Conservation (phyloP, 2,888 invertebrate species). For the Apodemia duryi region DNA sequence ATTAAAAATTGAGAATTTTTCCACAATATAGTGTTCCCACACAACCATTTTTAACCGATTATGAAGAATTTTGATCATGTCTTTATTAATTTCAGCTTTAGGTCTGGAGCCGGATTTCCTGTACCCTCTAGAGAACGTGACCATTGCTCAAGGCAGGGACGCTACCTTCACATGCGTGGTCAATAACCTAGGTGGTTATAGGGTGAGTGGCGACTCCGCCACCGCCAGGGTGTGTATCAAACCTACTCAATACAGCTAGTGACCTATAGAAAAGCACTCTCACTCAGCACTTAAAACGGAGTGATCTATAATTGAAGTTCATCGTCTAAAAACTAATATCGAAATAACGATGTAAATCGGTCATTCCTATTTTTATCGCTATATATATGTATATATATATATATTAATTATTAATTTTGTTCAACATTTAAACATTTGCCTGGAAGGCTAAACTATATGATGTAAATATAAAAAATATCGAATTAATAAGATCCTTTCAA, state of each 20-base stretch:
- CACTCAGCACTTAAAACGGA: constrained; percentile 52
- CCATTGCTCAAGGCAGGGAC: constrained; percentile 89
- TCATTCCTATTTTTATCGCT: not conserved
- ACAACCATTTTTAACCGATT: not conserved
- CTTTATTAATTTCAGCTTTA: constrained; percentile 78
- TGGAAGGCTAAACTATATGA: too few relatives aligned
- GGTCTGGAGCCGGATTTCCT: constrained; percentile 90
- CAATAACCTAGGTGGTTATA: constrained; percentile 90
- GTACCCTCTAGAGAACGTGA: constrained; percentile 89
- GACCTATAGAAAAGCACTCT: constrained; percentile 66
- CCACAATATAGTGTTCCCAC: too few relatives aligned
- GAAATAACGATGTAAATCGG: not conserved
- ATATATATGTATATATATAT: too few relatives aligned
- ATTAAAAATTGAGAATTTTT: too few relatives aligned
- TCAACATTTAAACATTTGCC: too few relatives aligned
- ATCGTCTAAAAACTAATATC: not conserved
- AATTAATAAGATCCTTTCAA: too few relatives aligned
- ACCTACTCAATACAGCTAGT: constrained; percentile 68
- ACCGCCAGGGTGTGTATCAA: constrained; percentile 91
- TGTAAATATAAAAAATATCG: too few relatives aligned
- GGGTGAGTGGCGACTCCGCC: constrained; percentile 94
- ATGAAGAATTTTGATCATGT: not conserved
- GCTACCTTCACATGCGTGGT: constrained; percentile 92
- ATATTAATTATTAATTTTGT: too few relatives aligned
- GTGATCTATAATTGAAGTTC: constrained; percentile 60